phyloP scores from a whole-genome alignment of 2,797 vertebrate species.

The Nasua narica region DNA sequence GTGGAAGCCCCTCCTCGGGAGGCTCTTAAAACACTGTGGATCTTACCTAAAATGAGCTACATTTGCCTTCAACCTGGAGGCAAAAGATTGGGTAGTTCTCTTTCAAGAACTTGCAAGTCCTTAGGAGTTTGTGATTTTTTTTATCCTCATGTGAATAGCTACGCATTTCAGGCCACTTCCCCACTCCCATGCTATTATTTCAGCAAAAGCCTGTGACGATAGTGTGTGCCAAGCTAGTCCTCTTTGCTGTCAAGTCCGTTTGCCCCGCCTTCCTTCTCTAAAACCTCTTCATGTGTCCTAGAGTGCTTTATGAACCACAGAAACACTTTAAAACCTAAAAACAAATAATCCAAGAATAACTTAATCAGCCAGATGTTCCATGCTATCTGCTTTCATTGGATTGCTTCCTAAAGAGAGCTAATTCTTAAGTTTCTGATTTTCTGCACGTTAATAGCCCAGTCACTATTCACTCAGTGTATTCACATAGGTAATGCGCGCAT shows the following conservation, averaged over 20 bases:
- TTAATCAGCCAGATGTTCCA: constrained; percentile 71
- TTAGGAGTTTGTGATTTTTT: neutral
- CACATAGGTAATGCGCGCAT: neutral
- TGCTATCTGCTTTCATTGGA: constrained; percentile 75
- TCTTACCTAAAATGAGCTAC: neutral
- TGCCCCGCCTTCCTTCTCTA: neutral
- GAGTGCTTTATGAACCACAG: constrained; percentile 56
- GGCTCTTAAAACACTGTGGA: neutral
- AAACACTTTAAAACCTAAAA: constrained; percentile 62
- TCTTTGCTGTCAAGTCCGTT: neutral
- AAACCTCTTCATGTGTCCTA: neutral
- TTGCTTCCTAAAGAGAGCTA: constrained; percentile 26
- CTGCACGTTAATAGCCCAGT: neutral
- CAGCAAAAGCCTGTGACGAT: neutral
- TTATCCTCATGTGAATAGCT: neutral
- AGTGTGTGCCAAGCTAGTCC: neutral
- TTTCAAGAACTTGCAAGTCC: constrained; percentile 1
- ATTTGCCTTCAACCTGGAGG: constrained; percentile 12
- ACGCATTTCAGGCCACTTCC: neutral
- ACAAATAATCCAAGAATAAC: constrained; percentile 15
- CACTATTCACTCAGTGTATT: neutral
- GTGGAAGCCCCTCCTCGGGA: neutral
- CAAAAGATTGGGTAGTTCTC: neutral
- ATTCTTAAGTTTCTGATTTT: constrained; percentile 36
- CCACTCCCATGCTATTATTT: neutral